A percentile compares a stretch with the other conserved stretches of the same genome.
Evolutionary conservation across 2,113 vertebrate species (phyloP).

Genomic region (Pitta sordida): DNA sequence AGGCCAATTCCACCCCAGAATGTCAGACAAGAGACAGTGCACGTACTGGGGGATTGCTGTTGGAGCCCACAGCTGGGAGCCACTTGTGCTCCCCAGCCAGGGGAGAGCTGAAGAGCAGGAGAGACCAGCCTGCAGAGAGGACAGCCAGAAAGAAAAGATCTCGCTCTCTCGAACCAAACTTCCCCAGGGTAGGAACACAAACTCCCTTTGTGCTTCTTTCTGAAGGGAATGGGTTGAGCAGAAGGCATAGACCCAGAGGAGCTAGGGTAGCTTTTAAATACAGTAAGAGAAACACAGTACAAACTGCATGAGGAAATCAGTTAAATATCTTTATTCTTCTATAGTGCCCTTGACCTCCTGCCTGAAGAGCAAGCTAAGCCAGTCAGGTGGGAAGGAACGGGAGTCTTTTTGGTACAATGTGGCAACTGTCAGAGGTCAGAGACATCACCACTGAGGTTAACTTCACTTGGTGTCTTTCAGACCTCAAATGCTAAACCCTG

Average conservation of each 20-base stretch:
- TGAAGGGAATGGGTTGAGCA: not conserved
- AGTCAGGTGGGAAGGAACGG: not conserved
- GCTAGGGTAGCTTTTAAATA: not conserved
- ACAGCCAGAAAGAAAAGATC: conserved; percentile 35
- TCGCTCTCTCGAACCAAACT: not conserved
- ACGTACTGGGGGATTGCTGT: not conserved
- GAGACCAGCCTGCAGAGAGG: not conserved
- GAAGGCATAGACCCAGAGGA: not conserved
- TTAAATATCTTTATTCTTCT: not conserved
- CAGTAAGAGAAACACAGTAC: not conserved
- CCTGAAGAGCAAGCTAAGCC: not conserved
- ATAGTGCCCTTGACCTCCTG: not conserved
- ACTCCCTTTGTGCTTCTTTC: not conserved
- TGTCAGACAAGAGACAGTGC: not conserved
- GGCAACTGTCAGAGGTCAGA: not conserved
- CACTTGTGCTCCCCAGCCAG: not conserved
- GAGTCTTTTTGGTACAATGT: not conserved
- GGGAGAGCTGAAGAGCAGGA: not conserved
- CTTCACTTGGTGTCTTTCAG: not conserved
- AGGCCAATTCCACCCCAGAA: not conserved
- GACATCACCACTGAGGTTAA: not conserved
- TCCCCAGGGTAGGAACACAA: not conserved
- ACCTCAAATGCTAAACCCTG: not conserved
- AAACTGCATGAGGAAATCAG: not conserved
- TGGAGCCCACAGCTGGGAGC: not conserved